Evolutionary conservation across 2,797 vertebrate species (phyloP), one percentile per base, ranked within the genome.

Genomic region (Sparidentex hasta): DNA sequence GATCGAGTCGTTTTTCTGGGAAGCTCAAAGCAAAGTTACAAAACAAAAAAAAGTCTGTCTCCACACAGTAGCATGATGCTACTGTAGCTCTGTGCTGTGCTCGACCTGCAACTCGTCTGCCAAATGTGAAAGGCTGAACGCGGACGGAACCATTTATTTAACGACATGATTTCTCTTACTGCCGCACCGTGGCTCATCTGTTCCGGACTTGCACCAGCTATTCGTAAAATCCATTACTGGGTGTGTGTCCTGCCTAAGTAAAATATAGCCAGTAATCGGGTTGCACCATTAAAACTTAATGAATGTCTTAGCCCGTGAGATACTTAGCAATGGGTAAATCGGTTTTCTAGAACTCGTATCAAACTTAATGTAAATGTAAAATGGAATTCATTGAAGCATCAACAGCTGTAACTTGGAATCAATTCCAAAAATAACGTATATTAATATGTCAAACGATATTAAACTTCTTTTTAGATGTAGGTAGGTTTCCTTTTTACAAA

Each of bases 251-350:
- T 13, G 38, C 9, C 5, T 59, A 18, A 51, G 7, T 51, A 50
- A 27, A 12, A 54, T 25, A 71, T 56, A 11, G 9, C 46, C 62
- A 46, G 46, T 62, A 47, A 61, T 63, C 2, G 7, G 59, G 69
- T 79, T 88, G 83, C 82, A 82, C 71, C 65, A 62, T 76, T 71
- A 48, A 71, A 69, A 67, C 47, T 23, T 18, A 3, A 44, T 1
- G 21, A 29, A 57, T 27, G 14, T 55, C 17, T 11, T 50, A 46
- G 41, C n/a, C 5, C 7, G 20, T 66, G 41, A 59, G 63, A 67
- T 14, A 5, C 14, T 7, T 13, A 54, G 13, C 13, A 16, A 52
- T 56, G 11, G 3, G 2, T 58, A 27, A 62, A 76, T 41, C 50
- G 17, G 11, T 47, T 54, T 38, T 23, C 23, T 43, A 25, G 17